phyloP scores from a whole-genome alignment of 2,797 vertebrate species.

The Sciurus carolinensis region DNA sequence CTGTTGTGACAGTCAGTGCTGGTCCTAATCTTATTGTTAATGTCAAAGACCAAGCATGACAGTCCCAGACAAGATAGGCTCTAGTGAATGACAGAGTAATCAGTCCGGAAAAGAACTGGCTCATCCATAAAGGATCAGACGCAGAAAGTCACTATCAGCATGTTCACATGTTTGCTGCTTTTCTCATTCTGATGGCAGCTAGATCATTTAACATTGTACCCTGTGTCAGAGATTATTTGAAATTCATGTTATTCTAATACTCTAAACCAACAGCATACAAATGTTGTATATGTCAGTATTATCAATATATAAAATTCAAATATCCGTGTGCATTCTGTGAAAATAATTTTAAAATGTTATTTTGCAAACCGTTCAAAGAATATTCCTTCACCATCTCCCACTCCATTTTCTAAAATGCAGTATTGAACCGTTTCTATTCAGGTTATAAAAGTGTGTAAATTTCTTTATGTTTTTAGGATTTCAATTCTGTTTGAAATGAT shows the following conservation, averaged over 20 bases:
- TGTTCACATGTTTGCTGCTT: slow-evolving; percentile 86
- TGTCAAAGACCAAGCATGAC: slow-evolving; percentile 86
- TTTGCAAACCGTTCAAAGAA: slow-evolving; percentile 50
- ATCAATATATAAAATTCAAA: slow-evolving; percentile 77
- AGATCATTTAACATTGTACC: slow-evolving; percentile 84
- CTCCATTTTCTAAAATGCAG: slow-evolving; percentile 23
- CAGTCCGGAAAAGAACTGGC: slow-evolving; percentile 84
- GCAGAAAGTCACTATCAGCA: slow-evolving; percentile 85
- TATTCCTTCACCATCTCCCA: not conserved
- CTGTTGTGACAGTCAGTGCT: slow-evolving; percentile 84
- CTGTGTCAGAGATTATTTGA: slow-evolving; percentile 83
- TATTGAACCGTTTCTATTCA: not conserved
- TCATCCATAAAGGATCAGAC: slow-evolving; percentile 87
- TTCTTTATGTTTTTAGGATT: not conserved
- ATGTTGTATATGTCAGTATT: slow-evolving; percentile 62
- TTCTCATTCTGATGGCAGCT: slow-evolving; percentile 83
- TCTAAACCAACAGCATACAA: slow-evolving; percentile 77
- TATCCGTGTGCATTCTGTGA: slow-evolving; percentile 15
- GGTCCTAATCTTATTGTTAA: slow-evolving; percentile 89
- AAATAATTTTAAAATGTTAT: slow-evolving; percentile 70
- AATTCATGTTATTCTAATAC: slow-evolving; percentile 85
- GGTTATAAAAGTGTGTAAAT: not conserved
- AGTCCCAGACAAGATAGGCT: slow-evolving; percentile 87
- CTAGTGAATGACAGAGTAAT: slow-evolving; percentile 89
- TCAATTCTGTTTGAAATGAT: slow-evolving; percentile 1